These are phyloP conservation scores for Cyprinodon brontotheroides DNA, from an alignment of 2,113 vertebrate species.

Conservation along the genomic window DNA sequence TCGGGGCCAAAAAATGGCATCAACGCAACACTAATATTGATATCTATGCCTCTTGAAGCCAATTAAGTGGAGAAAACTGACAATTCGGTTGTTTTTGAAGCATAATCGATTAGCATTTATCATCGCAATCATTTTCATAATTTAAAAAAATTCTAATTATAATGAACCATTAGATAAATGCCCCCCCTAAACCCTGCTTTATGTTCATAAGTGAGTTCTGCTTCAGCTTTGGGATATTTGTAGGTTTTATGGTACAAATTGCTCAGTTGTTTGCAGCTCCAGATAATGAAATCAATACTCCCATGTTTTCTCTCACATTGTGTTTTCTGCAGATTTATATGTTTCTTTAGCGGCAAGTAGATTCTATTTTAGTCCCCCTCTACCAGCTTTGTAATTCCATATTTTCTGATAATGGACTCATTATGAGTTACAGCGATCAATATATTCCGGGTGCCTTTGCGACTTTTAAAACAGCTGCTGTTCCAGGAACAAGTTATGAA, in stretches of 20 bases:
- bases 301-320: neutral
- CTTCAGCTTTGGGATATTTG: neutral
- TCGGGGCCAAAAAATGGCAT: no score
- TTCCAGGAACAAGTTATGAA: neutral
- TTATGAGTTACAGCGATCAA: neutral
- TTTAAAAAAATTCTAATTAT: no score
- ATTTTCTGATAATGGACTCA: neutral
- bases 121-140: no score
- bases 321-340: neutral
- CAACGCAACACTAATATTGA: no score
- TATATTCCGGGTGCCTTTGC: neutral
- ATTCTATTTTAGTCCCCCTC: neutral
- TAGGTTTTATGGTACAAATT: neutral
- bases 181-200: no score
- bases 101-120: no score
- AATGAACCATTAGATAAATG: no score
- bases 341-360: neutral
- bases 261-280: neutral
- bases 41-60: no score
- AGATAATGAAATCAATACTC: neutral
- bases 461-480: neutral
- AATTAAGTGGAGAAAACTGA: no score
- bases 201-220: no score
- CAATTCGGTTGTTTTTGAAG: no score
- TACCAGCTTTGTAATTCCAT: neutral